A percentile compares a stretch with the other conserved stretches of the same genome.
Evolutionary conservation across 2,888 invertebrate species (phyloP).

Genomic region (Zygogramma bicolorata): DNA sequence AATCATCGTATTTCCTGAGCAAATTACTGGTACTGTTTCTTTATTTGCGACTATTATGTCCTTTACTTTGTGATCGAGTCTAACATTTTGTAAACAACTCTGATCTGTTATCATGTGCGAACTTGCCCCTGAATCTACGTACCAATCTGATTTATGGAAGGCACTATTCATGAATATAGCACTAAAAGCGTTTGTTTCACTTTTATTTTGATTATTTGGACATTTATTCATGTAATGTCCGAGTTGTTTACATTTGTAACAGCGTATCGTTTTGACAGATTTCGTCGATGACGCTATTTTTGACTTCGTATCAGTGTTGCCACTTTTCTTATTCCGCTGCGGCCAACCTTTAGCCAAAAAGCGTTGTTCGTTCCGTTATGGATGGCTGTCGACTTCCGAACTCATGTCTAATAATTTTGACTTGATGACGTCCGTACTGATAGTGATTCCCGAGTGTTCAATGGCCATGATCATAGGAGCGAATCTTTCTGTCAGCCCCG

Average conservation of each 20-base stretch:
- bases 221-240: slow-evolving; percentile 35
- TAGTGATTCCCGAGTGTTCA: slow-evolving; percentile 47
- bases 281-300: background rate
- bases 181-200: slow-evolving; percentile 38
- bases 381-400: background rate
- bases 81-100: slow-evolving; percentile 28
- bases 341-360: background rate
- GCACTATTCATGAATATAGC: slow-evolving; percentile 41
- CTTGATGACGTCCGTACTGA: slow-evolving; percentile 50
- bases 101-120: slow-evolving; percentile 44
- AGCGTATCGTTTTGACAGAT: slow-evolving; percentile 25
- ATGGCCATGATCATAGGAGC: slow-evolving; percentile 50
- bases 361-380: background rate
- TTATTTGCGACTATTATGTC: slow-evolving; percentile 45
- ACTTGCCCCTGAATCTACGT: slow-evolving; percentile 52
- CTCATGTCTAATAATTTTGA: slow-evolving; percentile 49
- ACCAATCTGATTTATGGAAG: slow-evolving; percentile 48
- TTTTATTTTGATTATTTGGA: background rate
- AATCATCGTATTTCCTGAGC: slow-evolving; percentile 44
- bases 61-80: background rate
- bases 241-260: slow-evolving; percentile 41
- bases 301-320: background rate
- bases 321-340: background rate
- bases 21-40: slow-evolving; percentile 38
- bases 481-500: slow-evolving; percentile 47